Evolutionary conservation across 2,113 vertebrate species (phyloP), one percentile per base, ranked within the genome.

Genomic region (Atractosteus spatula): DNA sequence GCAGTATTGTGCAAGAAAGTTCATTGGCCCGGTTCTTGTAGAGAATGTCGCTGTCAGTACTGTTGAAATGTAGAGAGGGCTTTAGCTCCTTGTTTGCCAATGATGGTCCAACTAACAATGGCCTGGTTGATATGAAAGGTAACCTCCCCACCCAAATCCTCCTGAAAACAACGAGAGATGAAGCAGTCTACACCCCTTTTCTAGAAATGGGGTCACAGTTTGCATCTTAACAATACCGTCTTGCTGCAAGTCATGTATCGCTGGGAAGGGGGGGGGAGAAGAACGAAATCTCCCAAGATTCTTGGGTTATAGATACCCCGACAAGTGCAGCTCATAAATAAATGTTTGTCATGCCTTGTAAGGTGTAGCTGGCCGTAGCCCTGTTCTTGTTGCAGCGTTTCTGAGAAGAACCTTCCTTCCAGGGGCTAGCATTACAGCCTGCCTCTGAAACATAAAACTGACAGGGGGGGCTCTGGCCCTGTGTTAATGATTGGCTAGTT

Each of bases 401-500:
- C n/a, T 69, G 55, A 67, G 16, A 8, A 14, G 55, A 10, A 65
- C 0, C 57, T 44, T 62, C 62, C 7, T 29, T 45, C 51, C 5
- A 10, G 47, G 47, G 47, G 47, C 5, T 10, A 10, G 51, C 16
- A 45, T 56, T 54, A 51, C 14, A 55, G 65, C 68, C 68, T 51
- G 71, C 71, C 63, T 55, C 14, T 61, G 71, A 14, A 74, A 77
- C 17, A 66, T 56, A 68, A 79, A 68, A 44, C 42, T 8, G 41
- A 54, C 47, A 43, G 69, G 41, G 10, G 63, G 41, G 56, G 66
- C 56, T 43, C 11, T 68, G 62, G 8, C 44, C 64, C 74, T 68
- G 74, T 78, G 74, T 85, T 81, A 85, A 85, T 84, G 82, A 85
- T 87, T 81, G 81, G 79, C 76, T 79, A 75, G 77, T 82, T 79